Conservation (phyloP, 2,888 invertebrate species). For the Xestia rhomboidea region DNA sequence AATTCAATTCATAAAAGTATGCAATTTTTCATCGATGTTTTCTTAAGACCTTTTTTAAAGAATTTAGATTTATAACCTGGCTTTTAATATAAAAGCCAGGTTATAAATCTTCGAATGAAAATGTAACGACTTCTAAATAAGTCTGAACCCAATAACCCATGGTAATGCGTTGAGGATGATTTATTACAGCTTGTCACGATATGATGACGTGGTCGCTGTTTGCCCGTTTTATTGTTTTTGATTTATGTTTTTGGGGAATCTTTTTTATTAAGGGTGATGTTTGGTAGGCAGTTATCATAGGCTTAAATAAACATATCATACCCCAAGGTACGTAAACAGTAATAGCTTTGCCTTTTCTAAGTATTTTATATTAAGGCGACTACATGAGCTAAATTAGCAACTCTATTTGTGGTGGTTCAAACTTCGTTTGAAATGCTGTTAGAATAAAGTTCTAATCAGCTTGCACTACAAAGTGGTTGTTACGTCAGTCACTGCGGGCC, state of each 20-base stretch:
- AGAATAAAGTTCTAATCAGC: no score
- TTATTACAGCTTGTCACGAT: conserved; percentile 13
- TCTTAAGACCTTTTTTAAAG: no score
- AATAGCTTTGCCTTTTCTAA: not conserved
- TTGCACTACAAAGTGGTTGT: no score
- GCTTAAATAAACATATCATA: not conserved
- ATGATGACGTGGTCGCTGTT: not conserved
- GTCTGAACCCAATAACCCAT: not conserved
- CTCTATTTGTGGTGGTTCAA: no score
- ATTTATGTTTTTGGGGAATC: not conserved
- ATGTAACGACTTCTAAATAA: not conserved
- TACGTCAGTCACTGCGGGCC: no score
- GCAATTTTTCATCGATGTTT: no score
- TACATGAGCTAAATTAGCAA: no score
- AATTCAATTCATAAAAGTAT: no score
- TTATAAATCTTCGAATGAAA: not conserved
- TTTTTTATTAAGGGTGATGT: not conserved
- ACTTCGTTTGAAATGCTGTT: no score
- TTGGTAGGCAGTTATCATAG: not conserved
- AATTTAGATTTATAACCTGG: no score
- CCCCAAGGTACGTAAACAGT: not conserved
- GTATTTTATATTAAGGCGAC: no score
- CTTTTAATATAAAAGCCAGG: not conserved
- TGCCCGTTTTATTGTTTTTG: conserved; percentile 1
- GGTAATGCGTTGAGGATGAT: not conserved